phyloP scores from a whole-genome alignment of 1,140 invertebrate species.

The Leptinotarsa undecemlineata region DNA sequence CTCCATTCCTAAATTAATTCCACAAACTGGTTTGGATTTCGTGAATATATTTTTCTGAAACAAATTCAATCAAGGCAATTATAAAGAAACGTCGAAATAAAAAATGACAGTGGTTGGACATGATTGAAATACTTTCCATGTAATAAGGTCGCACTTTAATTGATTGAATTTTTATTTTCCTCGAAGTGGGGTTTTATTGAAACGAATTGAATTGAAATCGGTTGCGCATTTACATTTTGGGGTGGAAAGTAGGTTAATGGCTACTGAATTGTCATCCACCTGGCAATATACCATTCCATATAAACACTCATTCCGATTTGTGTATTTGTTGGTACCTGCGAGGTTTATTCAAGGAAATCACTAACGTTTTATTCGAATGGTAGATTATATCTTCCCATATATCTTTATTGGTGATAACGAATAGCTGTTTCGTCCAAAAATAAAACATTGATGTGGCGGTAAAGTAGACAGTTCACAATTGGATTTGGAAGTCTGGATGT shows the following conservation, averaged over 20 bases:
- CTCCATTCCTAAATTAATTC: no score
- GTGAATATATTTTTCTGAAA: not conserved
- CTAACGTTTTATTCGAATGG: no score
- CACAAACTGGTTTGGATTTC: no score
- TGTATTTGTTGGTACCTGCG: no score
- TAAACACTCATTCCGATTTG: not conserved
- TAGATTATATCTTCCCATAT: no score
- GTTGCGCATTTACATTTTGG: conserved; percentile 21
- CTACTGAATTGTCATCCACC: conserved; percentile 19
- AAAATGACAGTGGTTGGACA: not conserved
- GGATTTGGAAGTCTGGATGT: no score
- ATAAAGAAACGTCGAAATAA: not conserved
- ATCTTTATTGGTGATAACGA: no score
- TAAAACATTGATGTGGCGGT: no score
- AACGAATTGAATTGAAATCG: conserved; percentile 14
- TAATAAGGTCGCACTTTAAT: conserved; percentile 19
- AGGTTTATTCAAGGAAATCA: no score
- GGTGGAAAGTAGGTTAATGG: conserved; percentile 24
- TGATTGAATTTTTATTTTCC: conserved; percentile 24
- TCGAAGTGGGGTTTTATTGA: not conserved
- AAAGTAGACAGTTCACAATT: no score
- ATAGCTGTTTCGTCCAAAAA: no score
- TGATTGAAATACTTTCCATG: not conserved
- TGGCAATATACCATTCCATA: conserved; percentile 14
- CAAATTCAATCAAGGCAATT: not conserved